Evolutionary conservation across 1,140 invertebrate species (phyloP), one percentile per base, ranked within the genome.

Genomic region (Drosophila chauvacae): DNA sequence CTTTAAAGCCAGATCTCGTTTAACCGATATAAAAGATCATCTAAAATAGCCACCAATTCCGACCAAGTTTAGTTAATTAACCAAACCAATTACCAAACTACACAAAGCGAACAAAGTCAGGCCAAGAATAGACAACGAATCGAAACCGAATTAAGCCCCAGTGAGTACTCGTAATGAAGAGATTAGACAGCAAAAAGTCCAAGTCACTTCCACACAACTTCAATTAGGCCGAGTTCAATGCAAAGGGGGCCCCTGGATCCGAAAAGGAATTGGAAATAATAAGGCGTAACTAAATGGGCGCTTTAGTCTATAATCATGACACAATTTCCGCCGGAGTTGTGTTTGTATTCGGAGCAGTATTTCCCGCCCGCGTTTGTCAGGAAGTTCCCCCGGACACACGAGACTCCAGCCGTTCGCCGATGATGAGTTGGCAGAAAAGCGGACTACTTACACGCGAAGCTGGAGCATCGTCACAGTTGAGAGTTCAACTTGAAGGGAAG

Each of bases 291-390:
- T 88, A 88, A 88, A 88, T 90, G 87, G 85, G 85, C 85, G 85
- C 85, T 88, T 90, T 90, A 88, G 85, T 88, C 85, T 88, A 88
- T 88, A 88, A 88, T 88, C 85, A 88, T 88, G 85, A 88, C 85
- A 88, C 85, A 90, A 88, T 88, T 88, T 88, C 85, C 85, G 84
- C 80, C 80, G 61, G 60, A 70, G 57, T 41, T 28, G 23, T 47
- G 18, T 33, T 45, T 58, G 28, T 48, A 23, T 37, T 55, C 51
- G 14, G 18, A 20, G 51, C 13, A 23, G 33, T 23, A 70, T 70
- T 72, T 72, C 37, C 69, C 44, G 58, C 59, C 50, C 37, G 71
- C 51, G 76, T 81, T 69, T 55, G 72, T 81, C 84, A 88, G 84
- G 84, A 88, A 88, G 85, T 88, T 75, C 66, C 18, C 35, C 37